These are phyloP conservation scores for Ennomos fuscantarius DNA, from an alignment of 2,888 invertebrate genomes.

Conservation along the genomic window DNA sequence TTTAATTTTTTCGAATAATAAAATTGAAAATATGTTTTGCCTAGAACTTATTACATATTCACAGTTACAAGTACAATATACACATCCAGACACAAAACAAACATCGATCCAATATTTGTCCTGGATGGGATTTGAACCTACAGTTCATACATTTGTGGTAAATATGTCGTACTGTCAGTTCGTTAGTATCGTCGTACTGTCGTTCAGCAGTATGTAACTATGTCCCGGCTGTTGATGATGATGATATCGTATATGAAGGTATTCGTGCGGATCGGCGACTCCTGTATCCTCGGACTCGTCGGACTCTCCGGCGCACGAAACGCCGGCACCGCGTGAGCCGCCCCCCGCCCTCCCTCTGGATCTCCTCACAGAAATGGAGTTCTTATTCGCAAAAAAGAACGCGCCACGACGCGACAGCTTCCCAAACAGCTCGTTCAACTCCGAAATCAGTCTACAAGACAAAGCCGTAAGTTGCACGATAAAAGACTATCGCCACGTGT, in stretches of 20 bases:
- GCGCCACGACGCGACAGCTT: constrained; percentile 63
- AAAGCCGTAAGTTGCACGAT: constrained; percentile 65
- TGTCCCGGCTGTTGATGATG: too few relatives aligned
- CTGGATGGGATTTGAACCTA: too few relatives aligned
- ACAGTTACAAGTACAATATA: too few relatives aligned
- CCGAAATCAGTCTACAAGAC: constrained; percentile 62
- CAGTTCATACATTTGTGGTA: too few relatives aligned
- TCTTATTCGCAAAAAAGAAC: constrained; percentile 63
- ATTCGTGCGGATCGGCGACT: constrained; percentile 76
- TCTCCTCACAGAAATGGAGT: constrained; percentile 76
- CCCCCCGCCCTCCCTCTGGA: constrained; percentile 69
- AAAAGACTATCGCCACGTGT: not conserved
- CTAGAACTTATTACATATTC: too few relatives aligned
- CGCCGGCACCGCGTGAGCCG: constrained; percentile 52
- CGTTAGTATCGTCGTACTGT: too few relatives aligned
- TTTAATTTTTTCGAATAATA: too few relatives aligned
- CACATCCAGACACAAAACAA: too few relatives aligned
- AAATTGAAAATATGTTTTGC: too few relatives aligned
- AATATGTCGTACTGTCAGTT: too few relatives aligned
- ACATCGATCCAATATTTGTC: too few relatives aligned
- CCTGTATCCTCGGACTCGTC: constrained; percentile 77
- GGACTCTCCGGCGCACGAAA: constrained; percentile 60
- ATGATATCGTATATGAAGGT: constrained; percentile 47
- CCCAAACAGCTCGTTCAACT: constrained; percentile 60
- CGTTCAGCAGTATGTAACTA: too few relatives aligned